Conservation (phyloP, 92 coral and sea anemone species). For the Phenganax marumi region DNA sequence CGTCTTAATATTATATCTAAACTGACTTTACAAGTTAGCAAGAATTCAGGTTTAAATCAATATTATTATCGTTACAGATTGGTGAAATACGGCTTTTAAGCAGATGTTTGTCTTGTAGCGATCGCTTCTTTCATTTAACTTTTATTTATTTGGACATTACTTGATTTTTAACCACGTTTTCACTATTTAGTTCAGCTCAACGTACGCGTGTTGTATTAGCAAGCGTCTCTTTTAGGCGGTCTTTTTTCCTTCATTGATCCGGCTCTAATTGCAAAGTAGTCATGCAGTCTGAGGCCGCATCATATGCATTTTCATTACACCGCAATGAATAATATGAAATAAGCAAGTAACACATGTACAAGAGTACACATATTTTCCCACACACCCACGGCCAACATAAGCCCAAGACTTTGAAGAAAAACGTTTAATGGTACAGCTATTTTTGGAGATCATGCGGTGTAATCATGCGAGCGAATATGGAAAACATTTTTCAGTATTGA, state of each 20-base stretch:
- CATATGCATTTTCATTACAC: background rate
- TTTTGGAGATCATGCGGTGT: too few relatives aligned
- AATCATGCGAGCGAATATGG: too few relatives aligned
- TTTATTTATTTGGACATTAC: too few relatives aligned
- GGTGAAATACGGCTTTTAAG: too few relatives aligned
- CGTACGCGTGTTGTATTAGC: background rate
- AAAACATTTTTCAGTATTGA: too few relatives aligned
- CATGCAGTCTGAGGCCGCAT: background rate
- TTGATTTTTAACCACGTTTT: too few relatives aligned
- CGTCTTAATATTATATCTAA: background rate
- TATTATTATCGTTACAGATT: too few relatives aligned
- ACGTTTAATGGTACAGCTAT: background rate
- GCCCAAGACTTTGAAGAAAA: background rate
- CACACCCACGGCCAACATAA: background rate
- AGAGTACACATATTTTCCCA: conserved; percentile 9
- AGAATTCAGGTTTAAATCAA: background rate
- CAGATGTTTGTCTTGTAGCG: too few relatives aligned
- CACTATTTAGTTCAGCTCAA: background rate
- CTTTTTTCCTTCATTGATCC: background rate
- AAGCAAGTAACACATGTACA: conserved; percentile 28
- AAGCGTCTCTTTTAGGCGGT: background rate
- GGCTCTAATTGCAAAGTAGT: background rate
- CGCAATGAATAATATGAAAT: conserved; percentile 5
- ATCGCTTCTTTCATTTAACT: too few relatives aligned
- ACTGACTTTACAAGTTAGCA: background rate